Evolutionary conservation across 2,113 vertebrate genomes (phyloP).

Genomic region (Ranitomeya imitator): DNA sequence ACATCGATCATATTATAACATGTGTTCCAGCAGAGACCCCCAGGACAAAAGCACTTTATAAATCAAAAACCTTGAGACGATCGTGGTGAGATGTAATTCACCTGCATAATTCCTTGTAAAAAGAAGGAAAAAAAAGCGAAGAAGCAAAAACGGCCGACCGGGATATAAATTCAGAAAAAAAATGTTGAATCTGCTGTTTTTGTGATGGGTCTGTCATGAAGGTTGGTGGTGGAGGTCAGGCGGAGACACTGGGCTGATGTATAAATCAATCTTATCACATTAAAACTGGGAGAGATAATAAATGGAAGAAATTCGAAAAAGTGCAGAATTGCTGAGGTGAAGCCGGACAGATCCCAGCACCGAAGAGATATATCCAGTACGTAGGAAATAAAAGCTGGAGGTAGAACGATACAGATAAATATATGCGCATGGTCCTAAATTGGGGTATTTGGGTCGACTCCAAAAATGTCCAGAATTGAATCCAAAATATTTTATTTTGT

Average conservation of each 20-base stretch:
- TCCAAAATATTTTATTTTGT: no score
- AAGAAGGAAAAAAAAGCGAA: not conserved
- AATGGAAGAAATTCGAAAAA: not conserved
- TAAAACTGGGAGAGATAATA: not conserved
- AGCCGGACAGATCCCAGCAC: not conserved
- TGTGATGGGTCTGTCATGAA: constrained; percentile 26
- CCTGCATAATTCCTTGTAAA: not conserved
- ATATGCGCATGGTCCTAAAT: no score
- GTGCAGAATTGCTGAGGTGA: not conserved
- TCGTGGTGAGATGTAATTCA: not conserved
- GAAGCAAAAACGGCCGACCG: no score
- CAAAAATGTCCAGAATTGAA: no score
- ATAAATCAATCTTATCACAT: constrained; percentile 35
- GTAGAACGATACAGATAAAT: no score
- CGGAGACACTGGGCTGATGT: not conserved
- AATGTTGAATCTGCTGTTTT: constrained; percentile 3
- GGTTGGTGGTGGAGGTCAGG: constrained; percentile 25
- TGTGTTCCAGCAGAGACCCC: not conserved
- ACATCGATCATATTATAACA: not conserved
- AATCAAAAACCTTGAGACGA: not conserved
- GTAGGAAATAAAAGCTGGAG: no score
- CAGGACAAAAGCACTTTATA: not conserved
- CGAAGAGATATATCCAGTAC: not conserved
- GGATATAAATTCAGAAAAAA: constrained; percentile 7
- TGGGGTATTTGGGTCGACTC: no score